phyloP scores from a whole-genome alignment of 37 sponge, comb jelly and placozoan species.

The Cladorhizidae sp. region DNA sequence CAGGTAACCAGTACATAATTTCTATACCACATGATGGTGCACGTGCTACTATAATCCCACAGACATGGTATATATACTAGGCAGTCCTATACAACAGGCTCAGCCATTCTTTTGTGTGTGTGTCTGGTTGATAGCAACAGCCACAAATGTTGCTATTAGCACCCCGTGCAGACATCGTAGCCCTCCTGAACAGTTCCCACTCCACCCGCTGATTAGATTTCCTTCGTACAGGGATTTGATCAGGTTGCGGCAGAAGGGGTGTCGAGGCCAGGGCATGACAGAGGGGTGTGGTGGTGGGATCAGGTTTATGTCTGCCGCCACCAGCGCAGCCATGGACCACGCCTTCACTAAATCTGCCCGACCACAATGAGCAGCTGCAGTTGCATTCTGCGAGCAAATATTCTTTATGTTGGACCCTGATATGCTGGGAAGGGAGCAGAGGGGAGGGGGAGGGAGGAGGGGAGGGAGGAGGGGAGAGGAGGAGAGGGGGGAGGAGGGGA shows the following conservation, averaged over 20 bases:
- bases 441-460: background rate
- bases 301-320: conserved; percentile 1
- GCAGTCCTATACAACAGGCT: no score
- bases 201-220: no score
- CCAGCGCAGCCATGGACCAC: conserved; percentile 56
- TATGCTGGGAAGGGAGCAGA: conserved; percentile 11
- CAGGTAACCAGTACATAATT: no score
- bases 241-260: conserved; percentile 72
- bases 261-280: conserved; percentile 63
- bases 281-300: conserved; percentile 19
- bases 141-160: no score
- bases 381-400: conserved; percentile 56
- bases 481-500: no score
- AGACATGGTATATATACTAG: no score
- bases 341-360: conserved; percentile 70
- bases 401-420: conserved; percentile 32
- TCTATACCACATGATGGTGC: no score
- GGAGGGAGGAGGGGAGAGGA: background rate
- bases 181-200: no score
- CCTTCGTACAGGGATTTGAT: conserved; percentile 72
- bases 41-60: no score
- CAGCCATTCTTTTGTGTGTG: no score
- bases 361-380: conserved; percentile 28
- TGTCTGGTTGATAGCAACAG: no score
- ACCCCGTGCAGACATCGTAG: no score